Evolutionary conservation across 2,113 vertebrate genomes (phyloP), one percentile per base, ranked within the genome.

Genomic region (Anhinga anhinga): DNA sequence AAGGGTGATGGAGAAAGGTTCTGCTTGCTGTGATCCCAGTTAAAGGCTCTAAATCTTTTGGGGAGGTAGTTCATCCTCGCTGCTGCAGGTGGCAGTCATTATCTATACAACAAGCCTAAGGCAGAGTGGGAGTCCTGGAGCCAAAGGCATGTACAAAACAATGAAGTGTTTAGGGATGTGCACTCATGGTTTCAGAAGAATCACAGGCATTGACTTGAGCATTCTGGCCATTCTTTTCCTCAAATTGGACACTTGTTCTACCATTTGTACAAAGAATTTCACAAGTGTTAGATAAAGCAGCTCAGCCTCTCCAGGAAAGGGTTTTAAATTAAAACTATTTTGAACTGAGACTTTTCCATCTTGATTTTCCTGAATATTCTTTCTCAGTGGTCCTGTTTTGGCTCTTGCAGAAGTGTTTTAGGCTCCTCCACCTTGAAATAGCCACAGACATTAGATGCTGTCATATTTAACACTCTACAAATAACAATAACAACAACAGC

Each of bases 71-170:
- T 94, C n/a, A 4, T n/a, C 63, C 44, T 19, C 7, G 59, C 47
- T 62, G 86, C 96, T 97, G 85, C 65, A 83, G 95, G 80, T 56
- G 90, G 94, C 93, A 56, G 77, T 71, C 90, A 3, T 44, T 11
- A 18, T 21, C 91, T 59, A 21, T 26, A 10, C 72, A 36, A 17
- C 40, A 9, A 32, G 79, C 61, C 52, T 5, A 16, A 25, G 49
- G 36, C 79, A 30, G 8, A 42, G 71, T 23, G 40, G 55, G 69
- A 70, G 72, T 56, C 78, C 85, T 19, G 66, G 42, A 77, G 90
- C 94, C 42, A 58, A 1, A 47, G 78, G 74, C 34, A 1, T 38
- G 55, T 11, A 3, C 61, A 11, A 30, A 92, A 47, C 74, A 52
- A 45, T 58, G 7, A 70, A 34, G 76, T 16, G 38, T 76, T 59